phyloP scores from a whole-genome alignment of 2,888 invertebrate species.

The Sepioteuthis lessoniana region DNA sequence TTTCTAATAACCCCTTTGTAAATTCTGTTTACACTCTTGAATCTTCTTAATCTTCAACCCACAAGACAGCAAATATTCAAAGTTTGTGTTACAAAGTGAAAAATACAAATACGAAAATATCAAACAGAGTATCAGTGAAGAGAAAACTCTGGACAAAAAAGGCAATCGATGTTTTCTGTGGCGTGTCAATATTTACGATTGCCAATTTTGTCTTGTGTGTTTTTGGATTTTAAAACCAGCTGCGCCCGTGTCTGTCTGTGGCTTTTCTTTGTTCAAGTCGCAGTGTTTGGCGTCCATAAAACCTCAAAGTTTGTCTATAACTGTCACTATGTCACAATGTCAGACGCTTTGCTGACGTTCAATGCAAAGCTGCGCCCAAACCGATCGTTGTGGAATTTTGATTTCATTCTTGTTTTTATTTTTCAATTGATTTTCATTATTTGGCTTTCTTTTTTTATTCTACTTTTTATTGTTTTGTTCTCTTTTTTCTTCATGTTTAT shows the following conservation, averaged over 20 bases:
- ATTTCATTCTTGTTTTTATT: not conserved
- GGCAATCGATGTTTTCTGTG: not conserved
- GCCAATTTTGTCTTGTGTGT: not conserved
- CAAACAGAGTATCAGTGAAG: not conserved
- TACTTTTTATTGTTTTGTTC: not conserved
- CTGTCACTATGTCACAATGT: not conserved
- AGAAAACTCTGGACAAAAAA: not conserved
- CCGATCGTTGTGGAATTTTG: not conserved
- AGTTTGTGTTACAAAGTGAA: too few relatives aligned
- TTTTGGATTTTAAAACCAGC: not conserved
- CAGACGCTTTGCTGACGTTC: not conserved
- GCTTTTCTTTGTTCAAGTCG: not conserved
- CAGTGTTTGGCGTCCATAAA: not conserved
- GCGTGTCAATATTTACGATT: conserved; percentile 19
- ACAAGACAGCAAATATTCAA: too few relatives aligned
- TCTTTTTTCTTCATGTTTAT: too few relatives aligned
- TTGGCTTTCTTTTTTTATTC: not conserved
- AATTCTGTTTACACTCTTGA: too few relatives aligned
- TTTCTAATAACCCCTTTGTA: too few relatives aligned
- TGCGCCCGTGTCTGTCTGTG: not conserved
- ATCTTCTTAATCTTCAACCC: too few relatives aligned
- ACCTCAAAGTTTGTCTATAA: not conserved
- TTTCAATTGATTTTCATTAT: not conserved
- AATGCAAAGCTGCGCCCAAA: not conserved
- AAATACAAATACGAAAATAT: too few relatives aligned